A percentile compares a stretch with the other conserved stretches of the same genome.
These are phyloP conservation scores for Acronicta leporina DNA, from an alignment of 2,888 invertebrate species.

Conservation along the genomic window DNA sequence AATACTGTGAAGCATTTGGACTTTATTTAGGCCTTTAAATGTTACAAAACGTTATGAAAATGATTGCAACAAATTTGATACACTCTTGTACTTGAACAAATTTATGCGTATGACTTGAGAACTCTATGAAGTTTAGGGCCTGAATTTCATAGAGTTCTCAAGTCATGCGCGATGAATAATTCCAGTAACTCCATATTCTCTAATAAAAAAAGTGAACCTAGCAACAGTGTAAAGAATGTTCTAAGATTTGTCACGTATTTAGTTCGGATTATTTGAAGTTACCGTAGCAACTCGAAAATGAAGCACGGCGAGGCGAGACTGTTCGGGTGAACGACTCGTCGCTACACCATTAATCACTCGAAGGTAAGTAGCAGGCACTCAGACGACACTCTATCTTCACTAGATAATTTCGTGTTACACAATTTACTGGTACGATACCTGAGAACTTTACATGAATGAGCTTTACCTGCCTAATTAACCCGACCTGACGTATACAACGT, in stretches of 20 bases:
- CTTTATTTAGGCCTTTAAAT: no score
- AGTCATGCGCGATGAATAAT: no score
- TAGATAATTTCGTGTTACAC: slow-evolving; percentile 54
- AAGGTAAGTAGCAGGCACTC: slow-evolving; percentile 49
- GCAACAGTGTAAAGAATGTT: slow-evolving; percentile 10
- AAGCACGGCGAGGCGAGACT: slow-evolving; percentile 31
- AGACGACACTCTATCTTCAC: slow-evolving; percentile 53
- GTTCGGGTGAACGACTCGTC: slow-evolving; percentile 46
- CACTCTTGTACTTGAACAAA: no score
- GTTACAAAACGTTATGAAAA: no score
- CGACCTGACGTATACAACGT: neutral
- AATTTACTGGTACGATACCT: slow-evolving; percentile 29
- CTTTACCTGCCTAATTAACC: slow-evolving; percentile 29
- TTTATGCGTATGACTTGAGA: no score
- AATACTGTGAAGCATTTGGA: no score
- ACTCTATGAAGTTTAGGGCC: no score
- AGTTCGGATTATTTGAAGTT: neutral
- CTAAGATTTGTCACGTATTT: slow-evolving; percentile 19
- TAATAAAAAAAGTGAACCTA: no score
- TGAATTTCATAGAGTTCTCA: no score
- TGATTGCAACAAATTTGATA: no score
- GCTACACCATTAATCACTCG: slow-evolving; percentile 56
- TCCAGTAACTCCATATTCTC: no score
- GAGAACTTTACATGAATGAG: slow-evolving; percentile 10
- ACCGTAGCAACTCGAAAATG: slow-evolving; percentile 6